Evolutionary conservation across 2,888 invertebrate genomes (phyloP).

Genomic region (Pseudococcus viburni): DNA sequence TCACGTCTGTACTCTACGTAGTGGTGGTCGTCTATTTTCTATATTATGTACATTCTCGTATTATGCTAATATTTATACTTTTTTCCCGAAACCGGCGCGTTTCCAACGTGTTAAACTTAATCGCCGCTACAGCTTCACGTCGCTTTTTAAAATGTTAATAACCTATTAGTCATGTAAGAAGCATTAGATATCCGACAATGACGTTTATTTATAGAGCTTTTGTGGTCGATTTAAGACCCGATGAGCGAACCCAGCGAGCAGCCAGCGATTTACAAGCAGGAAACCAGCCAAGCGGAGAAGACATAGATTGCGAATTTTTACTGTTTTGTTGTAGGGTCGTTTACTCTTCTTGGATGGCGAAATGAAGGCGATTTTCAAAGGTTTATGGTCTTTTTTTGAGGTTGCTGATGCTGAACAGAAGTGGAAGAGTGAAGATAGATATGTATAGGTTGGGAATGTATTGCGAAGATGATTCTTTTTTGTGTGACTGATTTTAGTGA

Average conservation of each 20-base stretch:
- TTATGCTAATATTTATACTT: slow-evolving; percentile 64
- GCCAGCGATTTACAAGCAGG: neutral
- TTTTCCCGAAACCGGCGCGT: slow-evolving; percentile 58
- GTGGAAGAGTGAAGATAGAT: neutral
- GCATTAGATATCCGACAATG: slow-evolving; percentile 56
- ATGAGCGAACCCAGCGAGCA: slow-evolving; percentile 1
- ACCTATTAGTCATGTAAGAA: slow-evolving; percentile 63
- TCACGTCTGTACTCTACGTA: slow-evolving; percentile 49
- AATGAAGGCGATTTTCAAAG: neutral
- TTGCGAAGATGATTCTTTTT: too few relatives aligned
- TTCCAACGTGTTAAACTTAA: slow-evolving; percentile 61
- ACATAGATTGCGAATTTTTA: slow-evolving; percentile 15
- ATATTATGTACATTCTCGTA: slow-evolving; percentile 38
- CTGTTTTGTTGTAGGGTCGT: slow-evolving; percentile 3
- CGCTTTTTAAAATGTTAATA: slow-evolving; percentile 58
- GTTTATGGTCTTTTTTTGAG: neutral
- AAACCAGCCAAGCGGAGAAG: neutral
- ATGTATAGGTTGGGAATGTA: too few relatives aligned
- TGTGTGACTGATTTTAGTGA: too few relatives aligned
- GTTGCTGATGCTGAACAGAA: neutral
- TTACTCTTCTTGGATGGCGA: neutral
- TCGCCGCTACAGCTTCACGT: slow-evolving; percentile 51
- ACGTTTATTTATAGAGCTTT: slow-evolving; percentile 64
- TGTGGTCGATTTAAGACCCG: slow-evolving; percentile 38
- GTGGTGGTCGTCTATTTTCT: neutral